Conservation (phyloP, 2,113 vertebrate genomes). For the Tylochromis polylepis region DNA sequence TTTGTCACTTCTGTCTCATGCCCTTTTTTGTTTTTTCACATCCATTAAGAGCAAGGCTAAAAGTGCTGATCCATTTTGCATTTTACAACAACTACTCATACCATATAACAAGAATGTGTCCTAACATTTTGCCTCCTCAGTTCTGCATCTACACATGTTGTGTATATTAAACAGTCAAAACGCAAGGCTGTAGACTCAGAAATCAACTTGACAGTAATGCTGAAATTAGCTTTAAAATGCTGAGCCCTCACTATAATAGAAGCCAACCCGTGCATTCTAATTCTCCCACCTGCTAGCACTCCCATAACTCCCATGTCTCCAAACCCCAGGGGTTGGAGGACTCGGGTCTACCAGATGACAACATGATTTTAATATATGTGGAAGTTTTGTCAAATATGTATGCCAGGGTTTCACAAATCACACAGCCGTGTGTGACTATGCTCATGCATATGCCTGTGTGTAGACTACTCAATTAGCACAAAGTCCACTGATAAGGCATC, state of each 20-base stretch:
- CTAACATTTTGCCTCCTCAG: background rate
- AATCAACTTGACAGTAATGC: slow-evolving; percentile 50
- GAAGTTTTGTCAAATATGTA: slow-evolving; percentile 4
- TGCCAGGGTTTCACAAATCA: slow-evolving; percentile 20
- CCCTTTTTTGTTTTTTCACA: background rate
- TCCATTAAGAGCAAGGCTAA: background rate
- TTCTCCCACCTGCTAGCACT: slow-evolving; percentile 28
- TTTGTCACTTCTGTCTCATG: slow-evolving; percentile 1
- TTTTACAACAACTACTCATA: background rate
- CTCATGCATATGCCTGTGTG: background rate
- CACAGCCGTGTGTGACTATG: background rate
- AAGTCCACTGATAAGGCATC: background rate
- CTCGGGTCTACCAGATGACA: slow-evolving; percentile 7
- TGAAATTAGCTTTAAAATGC: slow-evolving; percentile 55
- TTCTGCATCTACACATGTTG: background rate
- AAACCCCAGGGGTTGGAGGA: slow-evolving; percentile 23
- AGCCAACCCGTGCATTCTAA: background rate
- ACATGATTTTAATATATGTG: slow-evolving; percentile 33
- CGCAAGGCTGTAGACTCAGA: background rate
- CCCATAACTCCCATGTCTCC: slow-evolving; percentile 33
- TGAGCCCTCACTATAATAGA: slow-evolving; percentile 26
- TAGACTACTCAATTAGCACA: background rate
- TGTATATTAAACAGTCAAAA: slow-evolving; percentile 22
- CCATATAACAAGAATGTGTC: background rate
- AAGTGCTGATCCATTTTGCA: slow-evolving; percentile 11